phyloP scores from a whole-genome alignment of 2,113 vertebrate species.

The Solea senegalensis region DNA sequence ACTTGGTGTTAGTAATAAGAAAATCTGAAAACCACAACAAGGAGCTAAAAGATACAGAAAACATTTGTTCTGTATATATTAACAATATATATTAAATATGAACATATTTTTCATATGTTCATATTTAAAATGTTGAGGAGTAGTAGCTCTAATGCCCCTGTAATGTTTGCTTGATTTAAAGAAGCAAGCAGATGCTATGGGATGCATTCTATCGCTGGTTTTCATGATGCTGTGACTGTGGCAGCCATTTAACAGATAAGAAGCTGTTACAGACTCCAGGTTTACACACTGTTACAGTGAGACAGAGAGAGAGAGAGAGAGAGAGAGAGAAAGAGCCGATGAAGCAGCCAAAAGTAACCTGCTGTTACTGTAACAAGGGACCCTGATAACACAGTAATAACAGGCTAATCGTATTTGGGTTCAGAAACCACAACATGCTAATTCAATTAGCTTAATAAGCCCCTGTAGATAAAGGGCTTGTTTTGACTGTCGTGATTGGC shows the following conservation, averaged over 20 bases:
- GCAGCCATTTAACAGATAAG: slow-evolving; percentile 41
- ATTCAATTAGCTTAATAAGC: slow-evolving; percentile 83
- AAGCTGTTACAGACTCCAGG: slow-evolving; percentile 22
- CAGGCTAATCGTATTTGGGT: slow-evolving; percentile 81
- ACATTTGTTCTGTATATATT: no score
- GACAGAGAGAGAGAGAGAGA: slow-evolving; percentile 31
- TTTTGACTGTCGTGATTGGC: slow-evolving; percentile 76
- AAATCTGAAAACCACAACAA: not conserved
- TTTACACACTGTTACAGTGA: slow-evolving; percentile 24
- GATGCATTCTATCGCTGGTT: not conserved
- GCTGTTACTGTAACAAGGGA: slow-evolving; percentile 81
- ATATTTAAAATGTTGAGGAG: no score
- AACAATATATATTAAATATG: not conserved
- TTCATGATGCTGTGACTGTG: slow-evolving; percentile 6
- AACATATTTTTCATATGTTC: not conserved
- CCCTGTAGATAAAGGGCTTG: slow-evolving; percentile 80
- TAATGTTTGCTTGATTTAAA: not conserved
- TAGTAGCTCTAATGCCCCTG: not conserved
- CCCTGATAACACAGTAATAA: slow-evolving; percentile 81
- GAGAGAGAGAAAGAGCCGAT: slow-evolving; percentile 40
- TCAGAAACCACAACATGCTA: slow-evolving; percentile 82
- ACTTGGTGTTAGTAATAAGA: not conserved
- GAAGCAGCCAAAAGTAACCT: slow-evolving; percentile 77
- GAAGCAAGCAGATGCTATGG: not conserved
- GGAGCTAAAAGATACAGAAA: not conserved